Evolutionary conservation across 1,140 invertebrate species (phyloP), one percentile per base, ranked within the genome.

Genomic region (Archivesica marissinica): DNA sequence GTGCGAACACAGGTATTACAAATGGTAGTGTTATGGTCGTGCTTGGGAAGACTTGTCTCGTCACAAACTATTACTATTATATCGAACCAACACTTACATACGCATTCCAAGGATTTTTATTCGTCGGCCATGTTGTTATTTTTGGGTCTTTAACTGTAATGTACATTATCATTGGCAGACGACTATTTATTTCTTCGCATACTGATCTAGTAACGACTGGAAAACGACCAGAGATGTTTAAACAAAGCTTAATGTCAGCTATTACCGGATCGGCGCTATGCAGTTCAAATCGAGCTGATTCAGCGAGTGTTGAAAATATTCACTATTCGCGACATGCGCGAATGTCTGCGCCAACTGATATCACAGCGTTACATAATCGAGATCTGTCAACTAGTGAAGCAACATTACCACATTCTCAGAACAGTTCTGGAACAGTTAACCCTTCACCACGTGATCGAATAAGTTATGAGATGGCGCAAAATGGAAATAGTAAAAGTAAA

Each of bases 71-170:
- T 39, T 35, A 79, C 38, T 50, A 79, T 28, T 30, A 79, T 41
- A 47, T 38, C 39, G 35, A 81, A 25, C 41, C 64, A 9, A 52
- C 59, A 39, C 25, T 68, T 28, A 81, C 64, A 1, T 72, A 70
- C 33, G 61, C 47, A 28, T 81, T 81, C 30, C 66, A 81, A 35
- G 64, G 64, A 30, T 81, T 81, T 54, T 25, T 81, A 17, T 70
- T 81, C 41, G 47, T 56, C 0, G 64, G 79, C 23, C 79, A 81
- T 66, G 52, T 81, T 0, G 20, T 70, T 39, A 81, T 81, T 30
- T 70, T 70, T 35, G n/a, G n/a, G 0, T n/a, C 79, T 13, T 41
- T 81, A 50, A 38, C 39, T 0, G 38, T 81, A 20, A 47, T 50
- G 4, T 70, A 70, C 39, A 41, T 81, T 11, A 38, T 68, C 23